These are phyloP conservation scores for Macrotis lagotis DNA, from an alignment of 2,113 vertebrate genomes.

Conservation along the genomic window DNA sequence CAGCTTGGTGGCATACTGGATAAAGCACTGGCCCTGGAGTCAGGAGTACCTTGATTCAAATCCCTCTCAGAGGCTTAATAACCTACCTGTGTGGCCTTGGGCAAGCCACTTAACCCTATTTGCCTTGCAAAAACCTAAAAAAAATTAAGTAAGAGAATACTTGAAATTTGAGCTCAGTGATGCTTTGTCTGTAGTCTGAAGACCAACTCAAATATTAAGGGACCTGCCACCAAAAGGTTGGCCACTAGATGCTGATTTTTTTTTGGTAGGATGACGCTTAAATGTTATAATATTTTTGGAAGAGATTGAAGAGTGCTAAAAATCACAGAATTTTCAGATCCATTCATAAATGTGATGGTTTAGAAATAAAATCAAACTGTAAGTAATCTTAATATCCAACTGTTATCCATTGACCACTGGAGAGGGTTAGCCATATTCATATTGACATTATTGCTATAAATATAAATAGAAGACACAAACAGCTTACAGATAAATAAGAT, in stretches of 20 bases:
- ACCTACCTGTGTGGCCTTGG: no score
- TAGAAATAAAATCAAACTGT: neutral
- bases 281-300: neutral
- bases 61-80: no score
- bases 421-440: neutral
- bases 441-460: neutral
- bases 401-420: neutral
- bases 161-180: neutral
- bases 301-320: neutral
- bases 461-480: neutral
- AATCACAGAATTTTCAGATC: neutral
- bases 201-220: neutral
- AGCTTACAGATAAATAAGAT: neutral
- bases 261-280: neutral
- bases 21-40: no score
- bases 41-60: no score
- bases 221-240: neutral
- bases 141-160: neutral
- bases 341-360: neutral
- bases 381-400: neutral
- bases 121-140: no score
- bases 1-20: no score
- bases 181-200: neutral
- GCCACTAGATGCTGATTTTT: neutral
- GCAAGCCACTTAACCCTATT: no score